phyloP scores from a whole-genome alignment of 2,113 vertebrate species.

The Eulacestoma nigropectus region DNA sequence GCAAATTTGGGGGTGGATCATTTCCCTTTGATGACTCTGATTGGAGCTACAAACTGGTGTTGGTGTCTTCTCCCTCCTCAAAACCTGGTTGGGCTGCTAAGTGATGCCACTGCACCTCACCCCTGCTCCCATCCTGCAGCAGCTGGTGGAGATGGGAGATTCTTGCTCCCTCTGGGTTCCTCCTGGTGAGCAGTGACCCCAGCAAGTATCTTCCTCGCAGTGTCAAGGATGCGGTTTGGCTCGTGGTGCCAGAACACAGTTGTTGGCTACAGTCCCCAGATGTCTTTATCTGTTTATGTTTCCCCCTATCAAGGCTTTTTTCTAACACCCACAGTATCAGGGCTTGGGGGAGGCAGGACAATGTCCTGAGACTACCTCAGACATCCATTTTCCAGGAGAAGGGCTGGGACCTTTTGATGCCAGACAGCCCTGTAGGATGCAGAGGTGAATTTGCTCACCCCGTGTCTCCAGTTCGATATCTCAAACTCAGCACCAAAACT shows the following conservation, averaged over 20 bases:
- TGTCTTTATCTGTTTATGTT: slow-evolving; percentile 31
- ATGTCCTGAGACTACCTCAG: background rate
- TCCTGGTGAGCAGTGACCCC: background rate
- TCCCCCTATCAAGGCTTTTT: slow-evolving; percentile 25
- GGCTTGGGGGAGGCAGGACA: background rate
- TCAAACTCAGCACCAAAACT: slow-evolving; percentile 17
- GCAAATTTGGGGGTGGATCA: background rate
- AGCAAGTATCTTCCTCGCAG: background rate
- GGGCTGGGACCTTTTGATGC: background rate
- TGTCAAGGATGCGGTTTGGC: background rate
- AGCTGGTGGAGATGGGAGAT: background rate
- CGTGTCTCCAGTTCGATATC: background rate
- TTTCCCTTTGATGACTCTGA: background rate
- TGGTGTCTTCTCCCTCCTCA: background rate
- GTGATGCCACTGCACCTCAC: fast-evolving
- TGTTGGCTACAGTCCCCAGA: slow-evolving; percentile 22
- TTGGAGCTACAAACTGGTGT: background rate
- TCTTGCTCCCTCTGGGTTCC: background rate
- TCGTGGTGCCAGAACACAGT: background rate
- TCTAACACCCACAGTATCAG: background rate
- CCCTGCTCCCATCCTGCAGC: background rate
- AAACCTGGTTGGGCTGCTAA: background rate
- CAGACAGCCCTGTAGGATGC: background rate
- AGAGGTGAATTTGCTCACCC: background rate
- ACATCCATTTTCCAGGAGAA: slow-evolving; percentile 3